Evolutionary conservation across 2,113 vertebrate species (phyloP), one percentile per base, ranked within the genome.

Genomic region (Notarius quadriscutis): DNA sequence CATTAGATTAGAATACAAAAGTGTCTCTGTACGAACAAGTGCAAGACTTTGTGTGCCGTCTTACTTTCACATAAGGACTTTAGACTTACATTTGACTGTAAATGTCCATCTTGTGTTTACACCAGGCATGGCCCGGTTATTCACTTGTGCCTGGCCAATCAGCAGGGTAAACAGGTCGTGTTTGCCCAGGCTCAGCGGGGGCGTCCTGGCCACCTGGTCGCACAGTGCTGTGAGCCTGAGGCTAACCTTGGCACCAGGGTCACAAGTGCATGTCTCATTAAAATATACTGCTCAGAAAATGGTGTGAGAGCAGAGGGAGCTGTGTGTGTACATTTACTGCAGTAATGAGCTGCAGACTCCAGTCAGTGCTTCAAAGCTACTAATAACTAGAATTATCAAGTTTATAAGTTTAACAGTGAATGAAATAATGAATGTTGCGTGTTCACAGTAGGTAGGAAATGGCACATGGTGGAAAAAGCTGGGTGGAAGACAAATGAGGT

Each of bases 231-330:
- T 88, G 89, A 94, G 92, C 87, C 89, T 85, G 88, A 87, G 87
- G 87, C 85, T 94, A 94, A 95, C 93, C 94, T 94, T 94, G 94
- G 92, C 93, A 94, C 91, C 82, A 88, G 88, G 92, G 93, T 94
- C 94, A 95, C 92, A 95, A 95, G 90, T 93, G 93, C 91, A 90
- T 51, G 74, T 83, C 91, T 94, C 95, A 95, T 95, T 94, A 93
- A 77, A 67, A 80, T 25, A 17, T 86, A 27, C 84, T 94, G 94
- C 89, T 91, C 87, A 92, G 83, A 90, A 92, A 87, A 86, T 18
- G 79, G 86, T 30, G 63, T 50, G 55, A 60, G 89, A 50, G 60
- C 1, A 41, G 77, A 48, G 77, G 77, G 34, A 83, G 55, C 63
- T 34, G 48, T 69, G 50, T 69, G 57, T 62, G 77, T 77, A 87